phyloP scores from a whole-genome alignment of 2,888 invertebrate genomes.

The Zygogramma bicolorata region DNA sequence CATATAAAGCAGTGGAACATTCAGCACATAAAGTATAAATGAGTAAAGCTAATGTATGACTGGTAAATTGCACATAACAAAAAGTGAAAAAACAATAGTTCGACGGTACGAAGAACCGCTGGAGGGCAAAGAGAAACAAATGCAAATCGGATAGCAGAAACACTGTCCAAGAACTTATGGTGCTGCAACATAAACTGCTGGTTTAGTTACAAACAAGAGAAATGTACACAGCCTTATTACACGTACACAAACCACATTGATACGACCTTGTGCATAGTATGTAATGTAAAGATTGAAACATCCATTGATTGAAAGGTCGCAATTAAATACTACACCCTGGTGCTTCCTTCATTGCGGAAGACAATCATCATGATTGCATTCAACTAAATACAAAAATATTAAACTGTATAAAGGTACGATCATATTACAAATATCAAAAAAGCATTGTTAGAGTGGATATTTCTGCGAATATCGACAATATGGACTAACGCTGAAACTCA shows the following conservation, averaged over 20 bases:
- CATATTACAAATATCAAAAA: slow-evolving; percentile 67
- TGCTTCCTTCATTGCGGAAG: slow-evolving; percentile 67
- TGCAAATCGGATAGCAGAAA: slow-evolving; percentile 42
- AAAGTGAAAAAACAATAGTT: slow-evolving; percentile 22
- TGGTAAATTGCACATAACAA: slow-evolving; percentile 42
- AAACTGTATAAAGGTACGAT: slow-evolving; percentile 68
- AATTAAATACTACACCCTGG: slow-evolving; percentile 67
- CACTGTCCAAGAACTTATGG: slow-evolving; percentile 42
- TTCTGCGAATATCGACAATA: slow-evolving; percentile 52
- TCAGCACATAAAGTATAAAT: slow-evolving; percentile 37
- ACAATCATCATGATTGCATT: slow-evolving; percentile 68
- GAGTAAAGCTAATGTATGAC: slow-evolving; percentile 36
- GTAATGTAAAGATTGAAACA: slow-evolving; percentile 65
- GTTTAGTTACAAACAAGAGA: slow-evolving; percentile 61
- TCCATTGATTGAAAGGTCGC: slow-evolving; percentile 67
- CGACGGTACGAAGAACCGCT: neutral
- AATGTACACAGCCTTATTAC: slow-evolving; percentile 68
- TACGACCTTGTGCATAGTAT: slow-evolving; percentile 66
- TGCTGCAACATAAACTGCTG: slow-evolving; percentile 49
- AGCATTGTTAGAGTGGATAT: slow-evolving; percentile 62
- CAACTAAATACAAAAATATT: slow-evolving; percentile 68
- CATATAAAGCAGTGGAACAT: slow-evolving; percentile 41
- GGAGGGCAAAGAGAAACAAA: slow-evolving; percentile 42
- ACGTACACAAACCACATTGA: slow-evolving; percentile 67
- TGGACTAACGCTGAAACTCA: slow-evolving; percentile 63